Evolutionary conservation across 2,888 invertebrate genomes (phyloP).

Genomic region (Notodromas monacha): DNA sequence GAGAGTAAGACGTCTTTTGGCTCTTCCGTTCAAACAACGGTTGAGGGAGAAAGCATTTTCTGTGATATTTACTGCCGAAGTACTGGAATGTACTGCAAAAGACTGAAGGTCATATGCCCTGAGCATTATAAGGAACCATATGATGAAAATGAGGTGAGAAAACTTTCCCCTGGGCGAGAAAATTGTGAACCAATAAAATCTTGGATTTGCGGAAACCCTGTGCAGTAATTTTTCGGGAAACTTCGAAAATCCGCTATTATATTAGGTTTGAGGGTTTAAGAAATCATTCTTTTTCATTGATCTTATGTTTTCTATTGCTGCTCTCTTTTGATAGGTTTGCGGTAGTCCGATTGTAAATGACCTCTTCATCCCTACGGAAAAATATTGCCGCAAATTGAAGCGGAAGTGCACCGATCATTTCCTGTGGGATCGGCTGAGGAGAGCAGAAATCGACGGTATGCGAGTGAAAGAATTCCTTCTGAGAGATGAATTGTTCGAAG

Average conservation of each 20-base stretch:
- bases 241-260: no score
- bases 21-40: slow-evolving; percentile 65
- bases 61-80: slow-evolving; percentile 74
- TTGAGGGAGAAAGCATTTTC: slow-evolving; percentile 85
- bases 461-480: slow-evolving; percentile 20
- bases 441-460: slow-evolving; percentile 85
- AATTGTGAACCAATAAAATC: no score
- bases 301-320: slow-evolving; percentile 6
- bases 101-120: slow-evolving; percentile 73
- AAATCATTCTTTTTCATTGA: slow-evolving; percentile 10
- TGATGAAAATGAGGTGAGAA: slow-evolving; percentile 32
- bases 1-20: slow-evolving; percentile 91
- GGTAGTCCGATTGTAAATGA: slow-evolving; percentile 61
- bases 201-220: no score
- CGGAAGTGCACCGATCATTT: slow-evolving; percentile 67
- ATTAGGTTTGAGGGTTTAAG: slow-evolving; percentile 8
- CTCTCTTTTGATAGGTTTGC: slow-evolving; percentile 29
- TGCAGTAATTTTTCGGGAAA: no score
- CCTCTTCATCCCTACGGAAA: slow-evolving; percentile 32
- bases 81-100: slow-evolving; percentile 73
- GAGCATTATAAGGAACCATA: slow-evolving; percentile 86
- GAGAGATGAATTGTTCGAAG: slow-evolving; percentile 69
- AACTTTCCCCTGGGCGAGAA: no score
- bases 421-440: slow-evolving; percentile 73
- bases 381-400: slow-evolving; percentile 57